Evolutionary conservation across 2,113 vertebrate genomes (phyloP), one percentile per base, ranked within the genome.

Genomic region (Gallinago undulata): DNA sequence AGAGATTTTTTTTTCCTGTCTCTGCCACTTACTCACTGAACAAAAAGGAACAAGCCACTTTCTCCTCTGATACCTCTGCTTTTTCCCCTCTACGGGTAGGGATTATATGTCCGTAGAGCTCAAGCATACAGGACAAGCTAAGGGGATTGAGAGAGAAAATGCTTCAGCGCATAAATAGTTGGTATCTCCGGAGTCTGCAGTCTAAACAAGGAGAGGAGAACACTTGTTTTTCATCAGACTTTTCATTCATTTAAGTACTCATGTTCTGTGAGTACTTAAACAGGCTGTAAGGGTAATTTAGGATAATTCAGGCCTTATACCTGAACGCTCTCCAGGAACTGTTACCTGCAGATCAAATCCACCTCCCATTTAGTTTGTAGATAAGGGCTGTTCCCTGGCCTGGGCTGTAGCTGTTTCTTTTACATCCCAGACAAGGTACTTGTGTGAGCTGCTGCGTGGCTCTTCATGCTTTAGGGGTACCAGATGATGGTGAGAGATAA

Each of bases 401-500:
- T 60, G 76, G 27, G 15, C 66, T n/a, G 47, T 17, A 87, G 43
- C 53, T 88, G n/a, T 77, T 91, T 91, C 21, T 35, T 84, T 33
- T 23, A 22, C 63, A 84, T 30, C 50, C 4, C 1, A 67, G 91
- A 73, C 62, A 47, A 69, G 90, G 75, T 53, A 41, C 28, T 28
- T 28, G 31, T 37, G 18, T 22, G 63, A 95, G 84, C 79, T 83
- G 23, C 43, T 39, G 37, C 21, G 72, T 28, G 76, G 75, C 64
- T 66, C 63, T 10, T 19, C 21, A 28, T 66, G 39, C 28, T 89
- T 73, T 62, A 13, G 2, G 7, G 6, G 22, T 16, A 43, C 23
- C 60, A 51, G 72, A 31, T 84, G 94, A 95, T 94, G 73, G 85
- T 90, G 92, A 84, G 64, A 92, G 83, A 96, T 93, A 92, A 93